Evolutionary conservation across 2,113 vertebrate genomes (phyloP).

Genomic region (Grantiella picta): DNA sequence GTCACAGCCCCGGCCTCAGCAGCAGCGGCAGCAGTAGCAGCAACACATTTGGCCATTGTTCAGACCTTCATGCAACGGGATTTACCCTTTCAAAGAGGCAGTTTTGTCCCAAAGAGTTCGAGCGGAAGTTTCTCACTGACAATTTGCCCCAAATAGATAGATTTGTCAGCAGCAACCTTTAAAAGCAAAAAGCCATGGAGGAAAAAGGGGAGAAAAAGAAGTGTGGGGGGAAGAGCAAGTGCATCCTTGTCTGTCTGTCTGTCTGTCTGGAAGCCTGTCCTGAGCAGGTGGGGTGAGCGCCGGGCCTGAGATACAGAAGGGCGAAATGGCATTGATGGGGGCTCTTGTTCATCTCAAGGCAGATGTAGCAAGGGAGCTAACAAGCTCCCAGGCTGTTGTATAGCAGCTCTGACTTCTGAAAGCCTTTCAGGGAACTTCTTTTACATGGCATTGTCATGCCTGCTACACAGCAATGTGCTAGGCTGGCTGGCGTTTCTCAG

Average conservation of each 20-base stretch:
- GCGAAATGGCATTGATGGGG: background rate
- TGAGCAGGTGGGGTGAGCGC: background rate
- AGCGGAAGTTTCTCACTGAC: constrained; percentile 99
- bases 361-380: constrained; percentile 63
- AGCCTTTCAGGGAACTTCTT: constrained; percentile 41
- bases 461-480: constrained; percentile 1
- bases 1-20: constrained; percentile 91
- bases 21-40: constrained; percentile 87
- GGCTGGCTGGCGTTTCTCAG: background rate
- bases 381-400: constrained; percentile 50
- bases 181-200: constrained; percentile 78
- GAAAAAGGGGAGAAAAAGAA: constrained; percentile 51
- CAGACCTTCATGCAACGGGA: constrained; percentile 96
- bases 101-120: constrained; percentile 99
- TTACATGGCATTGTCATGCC: constrained; percentile 56
- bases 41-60: constrained; percentile 99
- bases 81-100: constrained; percentile 98
- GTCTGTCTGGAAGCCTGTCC: background rate
- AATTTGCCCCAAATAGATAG: constrained; percentile 99
- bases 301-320: background rate
- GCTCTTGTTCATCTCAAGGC: constrained; percentile 57
- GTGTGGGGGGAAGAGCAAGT: constrained; percentile 38
- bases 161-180: constrained; percentile 97
- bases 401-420: constrained; percentile 65
- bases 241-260: constrained; percentile 2